Percentiles rank a stretch among this genome's conserved stretches.
phyloP scores from a whole-genome alignment of 2,888 invertebrate species.

The Polyploca ridens region DNA sequence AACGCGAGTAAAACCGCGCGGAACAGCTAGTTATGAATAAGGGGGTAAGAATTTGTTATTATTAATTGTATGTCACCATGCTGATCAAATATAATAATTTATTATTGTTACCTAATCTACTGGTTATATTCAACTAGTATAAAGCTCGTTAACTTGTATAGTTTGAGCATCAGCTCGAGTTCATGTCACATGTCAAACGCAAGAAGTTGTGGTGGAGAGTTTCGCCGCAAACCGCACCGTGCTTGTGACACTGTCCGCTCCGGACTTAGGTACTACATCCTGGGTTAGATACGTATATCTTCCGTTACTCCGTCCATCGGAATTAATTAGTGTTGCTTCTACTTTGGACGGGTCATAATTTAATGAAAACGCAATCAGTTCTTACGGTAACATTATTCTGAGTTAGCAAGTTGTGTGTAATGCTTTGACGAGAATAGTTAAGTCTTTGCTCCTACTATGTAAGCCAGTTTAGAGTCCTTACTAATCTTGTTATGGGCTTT shows the following conservation, averaged over 20 bases:
- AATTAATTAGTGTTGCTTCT: too few relatives aligned
- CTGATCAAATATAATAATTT: background rate
- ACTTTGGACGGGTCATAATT: too few relatives aligned
- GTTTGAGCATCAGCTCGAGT: conserved; percentile 17
- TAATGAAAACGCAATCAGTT: too few relatives aligned
- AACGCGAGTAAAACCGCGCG: too few relatives aligned
- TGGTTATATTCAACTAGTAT: background rate
- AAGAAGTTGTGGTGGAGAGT: conserved; percentile 52
- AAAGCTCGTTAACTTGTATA: conserved; percentile 28
- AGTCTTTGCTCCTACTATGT: too few relatives aligned
- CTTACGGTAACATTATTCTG: too few relatives aligned
- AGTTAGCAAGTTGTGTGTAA: too few relatives aligned
- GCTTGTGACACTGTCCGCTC: conserved; percentile 38
- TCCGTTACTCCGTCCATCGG: background rate
- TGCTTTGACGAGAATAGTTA: too few relatives aligned
- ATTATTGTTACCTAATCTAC: too few relatives aligned
- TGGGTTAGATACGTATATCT: conserved; percentile 19
- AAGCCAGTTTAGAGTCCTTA: too few relatives aligned
- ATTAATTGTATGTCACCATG: background rate
- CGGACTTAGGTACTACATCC: background rate
- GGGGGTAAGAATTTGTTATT: background rate
- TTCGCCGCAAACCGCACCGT: conserved; percentile 39
- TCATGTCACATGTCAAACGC: conserved; percentile 48
- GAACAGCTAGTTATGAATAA: too few relatives aligned
- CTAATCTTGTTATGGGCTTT: too few relatives aligned